A percentile compares a stretch with the other conserved stretches of the same genome.
These are phyloP conservation scores for Drosophila leontia DNA, from an alignment of 1,140 invertebrate genomes.

Conservation along the genomic window DNA sequence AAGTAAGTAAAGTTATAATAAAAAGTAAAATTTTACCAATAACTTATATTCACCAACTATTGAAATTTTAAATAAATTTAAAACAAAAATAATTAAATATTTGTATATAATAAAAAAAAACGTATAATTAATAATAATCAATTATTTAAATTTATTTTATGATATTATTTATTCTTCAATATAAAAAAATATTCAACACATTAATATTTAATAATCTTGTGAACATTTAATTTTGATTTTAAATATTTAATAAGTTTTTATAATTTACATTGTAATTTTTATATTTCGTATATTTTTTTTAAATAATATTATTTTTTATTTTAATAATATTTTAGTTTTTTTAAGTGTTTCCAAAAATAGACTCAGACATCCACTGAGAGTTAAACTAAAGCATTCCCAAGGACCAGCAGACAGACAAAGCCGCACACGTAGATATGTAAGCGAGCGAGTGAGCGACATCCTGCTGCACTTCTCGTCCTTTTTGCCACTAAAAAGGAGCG, in stretches of 20 bases:
- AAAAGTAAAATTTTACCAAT: not conserved
- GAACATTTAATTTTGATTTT: not conserved
- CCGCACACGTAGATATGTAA: slow-evolving; percentile 33
- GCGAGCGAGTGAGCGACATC: slow-evolving; percentile 16
- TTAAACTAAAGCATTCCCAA: slow-evolving; percentile 17
- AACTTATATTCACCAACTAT: not conserved
- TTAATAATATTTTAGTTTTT: not conserved
- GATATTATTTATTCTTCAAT: not conserved
- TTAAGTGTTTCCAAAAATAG: slow-evolving; percentile 6
- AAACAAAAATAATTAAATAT: not conserved
- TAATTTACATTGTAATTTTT: not conserved
- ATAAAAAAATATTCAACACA: too few species aligned
- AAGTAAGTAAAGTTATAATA: not conserved
- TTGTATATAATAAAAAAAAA: too few species aligned
- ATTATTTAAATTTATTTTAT: not conserved
- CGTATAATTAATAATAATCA: too few species aligned
- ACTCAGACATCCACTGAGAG: slow-evolving; percentile 17
- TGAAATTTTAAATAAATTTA: not conserved
- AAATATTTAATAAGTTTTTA: not conserved
- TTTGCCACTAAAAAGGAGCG: slow-evolving; percentile 6
- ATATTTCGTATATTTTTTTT: not conserved
- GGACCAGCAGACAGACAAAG: slow-evolving; percentile 19
- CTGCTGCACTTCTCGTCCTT: slow-evolving; percentile 29
- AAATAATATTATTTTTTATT: not conserved
- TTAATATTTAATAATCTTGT: too few species aligned